Conservation (phyloP, 2,113 vertebrate genomes). For the Dicaeum eximium region DNA sequence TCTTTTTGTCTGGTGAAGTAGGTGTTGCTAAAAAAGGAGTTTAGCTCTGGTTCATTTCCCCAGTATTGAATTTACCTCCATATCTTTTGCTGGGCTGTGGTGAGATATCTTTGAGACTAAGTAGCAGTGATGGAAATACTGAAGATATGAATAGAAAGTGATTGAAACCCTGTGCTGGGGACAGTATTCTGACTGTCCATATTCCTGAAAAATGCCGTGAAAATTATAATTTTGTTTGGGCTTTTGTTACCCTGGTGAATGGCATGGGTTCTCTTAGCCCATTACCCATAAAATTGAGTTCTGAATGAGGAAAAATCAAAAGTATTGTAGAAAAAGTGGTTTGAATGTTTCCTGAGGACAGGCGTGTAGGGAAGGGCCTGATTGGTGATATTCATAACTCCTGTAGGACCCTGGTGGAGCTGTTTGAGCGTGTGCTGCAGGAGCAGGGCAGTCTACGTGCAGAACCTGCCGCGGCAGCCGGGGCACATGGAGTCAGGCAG, state of each 20-base stretch:
- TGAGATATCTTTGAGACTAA: not conserved
- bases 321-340: not conserved
- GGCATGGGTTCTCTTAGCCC: not conserved
- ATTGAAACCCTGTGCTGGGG: not conserved
- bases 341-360: not conserved
- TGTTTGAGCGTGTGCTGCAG: not conserved
- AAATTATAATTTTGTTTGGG: not conserved
- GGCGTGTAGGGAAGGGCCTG: not conserved
- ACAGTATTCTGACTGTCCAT: not conserved
- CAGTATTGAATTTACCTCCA: not conserved
- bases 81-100: not conserved
- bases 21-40: not conserved
- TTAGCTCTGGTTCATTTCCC: not conserved
- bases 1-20: not conserved
- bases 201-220: not conserved
- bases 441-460: not conserved
- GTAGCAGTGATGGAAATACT: not conserved
- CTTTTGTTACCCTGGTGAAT: not conserved
- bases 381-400: not conserved
- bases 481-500: not conserved
- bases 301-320: not conserved
- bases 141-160: not conserved
- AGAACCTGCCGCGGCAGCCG: conserved; percentile 3
- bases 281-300: not conserved
- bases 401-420: not conserved